Percentiles rank a stretch among this genome's conserved stretches.
Conservation (phyloP, 2,797 vertebrate species). For the Echeneis naucrates region DNA sequence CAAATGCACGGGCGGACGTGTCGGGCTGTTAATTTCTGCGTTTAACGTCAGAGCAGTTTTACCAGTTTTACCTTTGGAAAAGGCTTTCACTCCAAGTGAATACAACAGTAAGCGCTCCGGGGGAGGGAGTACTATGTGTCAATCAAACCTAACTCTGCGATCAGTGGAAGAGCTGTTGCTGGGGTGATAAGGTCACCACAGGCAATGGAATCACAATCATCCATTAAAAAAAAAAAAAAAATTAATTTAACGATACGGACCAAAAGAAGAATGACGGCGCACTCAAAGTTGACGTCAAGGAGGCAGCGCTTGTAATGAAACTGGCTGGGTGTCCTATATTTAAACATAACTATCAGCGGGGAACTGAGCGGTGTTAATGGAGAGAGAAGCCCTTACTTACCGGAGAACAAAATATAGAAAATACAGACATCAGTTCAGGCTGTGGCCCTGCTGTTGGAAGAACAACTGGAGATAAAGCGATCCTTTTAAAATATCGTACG, state of each 20-base stretch:
- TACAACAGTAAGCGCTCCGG: conserved; percentile 53
- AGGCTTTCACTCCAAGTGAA: conserved; percentile 42
- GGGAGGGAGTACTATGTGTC: conserved; percentile 56
- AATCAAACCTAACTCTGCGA: conserved; percentile 58
- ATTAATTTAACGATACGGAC: conserved; percentile 22
- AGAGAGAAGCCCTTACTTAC: conserved; percentile 32
- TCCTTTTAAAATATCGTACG: conserved; percentile 25
- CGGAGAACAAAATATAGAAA: conserved; percentile 24
- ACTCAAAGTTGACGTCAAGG: conserved; percentile 32
- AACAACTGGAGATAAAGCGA: conserved; percentile 20
- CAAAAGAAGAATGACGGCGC: conserved; percentile 9
- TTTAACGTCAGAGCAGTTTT: conserved; percentile 46
- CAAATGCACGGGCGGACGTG: neutral
- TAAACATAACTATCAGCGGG: conserved; percentile 37
- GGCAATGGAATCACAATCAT: conserved; percentile 62
- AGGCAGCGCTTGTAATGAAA: conserved; percentile 18
- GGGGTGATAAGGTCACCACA: conserved; percentile 72
- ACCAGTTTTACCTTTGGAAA: conserved; percentile 45
- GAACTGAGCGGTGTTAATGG: neutral
- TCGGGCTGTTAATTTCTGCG: conserved; percentile 37
- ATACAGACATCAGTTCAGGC: conserved; percentile 27
- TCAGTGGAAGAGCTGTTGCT: conserved; percentile 61
- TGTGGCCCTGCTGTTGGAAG: conserved; percentile 9
- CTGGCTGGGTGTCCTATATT: conserved; percentile 41
- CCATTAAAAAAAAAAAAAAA: conserved; percentile 30